Percentiles rank a stretch among this genome's conserved stretches.
Conservation (phyloP, 1,140 invertebrate genomes). For the Drosophila nebulosa region DNA sequence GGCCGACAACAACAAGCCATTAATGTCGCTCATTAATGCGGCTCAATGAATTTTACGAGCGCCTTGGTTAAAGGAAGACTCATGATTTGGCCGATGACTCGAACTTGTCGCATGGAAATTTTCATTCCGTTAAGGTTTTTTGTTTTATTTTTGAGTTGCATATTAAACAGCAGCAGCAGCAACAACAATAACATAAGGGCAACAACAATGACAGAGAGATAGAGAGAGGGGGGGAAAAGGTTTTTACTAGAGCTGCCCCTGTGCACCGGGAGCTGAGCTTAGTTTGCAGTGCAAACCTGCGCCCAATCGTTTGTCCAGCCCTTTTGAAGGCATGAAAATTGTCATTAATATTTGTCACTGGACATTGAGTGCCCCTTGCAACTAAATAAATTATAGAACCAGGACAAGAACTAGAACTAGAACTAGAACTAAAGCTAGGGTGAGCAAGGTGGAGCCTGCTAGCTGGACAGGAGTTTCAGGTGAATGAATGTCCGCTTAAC, state of each 20-base stretch:
- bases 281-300: background rate
- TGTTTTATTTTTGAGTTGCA: constrained; percentile 36
- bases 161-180: constrained; percentile 51
- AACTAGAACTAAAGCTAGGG: background rate
- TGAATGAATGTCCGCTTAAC: constrained; percentile 68
- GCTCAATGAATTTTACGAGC: constrained; percentile 77
- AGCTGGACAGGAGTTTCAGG: constrained; percentile 17
- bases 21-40: constrained; percentile 78
- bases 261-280: too few species aligned
- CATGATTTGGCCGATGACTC: constrained; percentile 12
- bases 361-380: constrained; percentile 58
- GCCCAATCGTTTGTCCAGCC: background rate
- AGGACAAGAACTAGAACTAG: background rate
- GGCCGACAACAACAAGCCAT: constrained; percentile 66
- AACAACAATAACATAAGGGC: constrained; percentile 16
- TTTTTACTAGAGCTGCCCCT: too few species aligned
- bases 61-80: background rate
- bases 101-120: constrained; percentile 51
- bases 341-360: constrained; percentile 80
- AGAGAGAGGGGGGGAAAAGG: constrained; percentile 3
- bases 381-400: constrained; percentile 66
- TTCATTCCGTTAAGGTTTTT: constrained; percentile 49
- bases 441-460: constrained; percentile 34
- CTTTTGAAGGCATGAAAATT: constrained; percentile 76
- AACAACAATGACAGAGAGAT: constrained; percentile 3